Conservation (phyloP, 35 echinoderm and acorn worm species). For the Lytechinus variegatus region DNA sequence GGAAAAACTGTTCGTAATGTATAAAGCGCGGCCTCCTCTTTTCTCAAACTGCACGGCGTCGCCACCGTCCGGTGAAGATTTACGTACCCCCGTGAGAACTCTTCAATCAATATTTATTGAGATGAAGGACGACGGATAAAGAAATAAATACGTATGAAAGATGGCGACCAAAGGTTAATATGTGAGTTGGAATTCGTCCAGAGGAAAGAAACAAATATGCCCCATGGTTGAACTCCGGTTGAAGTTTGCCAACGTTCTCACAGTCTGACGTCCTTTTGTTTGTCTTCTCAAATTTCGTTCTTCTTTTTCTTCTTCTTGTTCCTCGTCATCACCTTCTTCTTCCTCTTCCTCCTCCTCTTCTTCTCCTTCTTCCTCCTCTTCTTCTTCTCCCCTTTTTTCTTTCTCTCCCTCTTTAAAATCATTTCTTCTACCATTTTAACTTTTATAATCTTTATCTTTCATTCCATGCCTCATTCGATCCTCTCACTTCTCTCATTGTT, state of each 20-base stretch:
- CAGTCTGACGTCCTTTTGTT: not conserved
- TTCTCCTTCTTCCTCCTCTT: not conserved
- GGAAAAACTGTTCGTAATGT: not conserved
- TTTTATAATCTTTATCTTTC: not conserved
- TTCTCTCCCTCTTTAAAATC: not conserved
- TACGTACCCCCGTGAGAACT: not conserved
- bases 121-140: conserved; percentile 30
- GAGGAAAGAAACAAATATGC: conserved; percentile 39
- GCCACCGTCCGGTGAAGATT: not conserved
- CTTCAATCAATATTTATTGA: conserved; percentile 43
- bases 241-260: not conserved
- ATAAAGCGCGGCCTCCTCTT: not conserved
- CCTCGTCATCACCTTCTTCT: not conserved
- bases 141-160: conserved; percentile 29
- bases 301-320: not conserved
- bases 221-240: conserved; percentile 2
- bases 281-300: not conserved
- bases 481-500: not conserved
- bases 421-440: not conserved
- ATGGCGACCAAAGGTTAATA: conserved; percentile 45
- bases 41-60: not conserved
- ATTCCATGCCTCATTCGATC: not conserved
- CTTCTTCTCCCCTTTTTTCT: not conserved
- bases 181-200: conserved; percentile 42
- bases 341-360: not conserved